phyloP scores from a whole-genome alignment of 2,888 invertebrate genomes.

The Seladonia tumulorum region DNA sequence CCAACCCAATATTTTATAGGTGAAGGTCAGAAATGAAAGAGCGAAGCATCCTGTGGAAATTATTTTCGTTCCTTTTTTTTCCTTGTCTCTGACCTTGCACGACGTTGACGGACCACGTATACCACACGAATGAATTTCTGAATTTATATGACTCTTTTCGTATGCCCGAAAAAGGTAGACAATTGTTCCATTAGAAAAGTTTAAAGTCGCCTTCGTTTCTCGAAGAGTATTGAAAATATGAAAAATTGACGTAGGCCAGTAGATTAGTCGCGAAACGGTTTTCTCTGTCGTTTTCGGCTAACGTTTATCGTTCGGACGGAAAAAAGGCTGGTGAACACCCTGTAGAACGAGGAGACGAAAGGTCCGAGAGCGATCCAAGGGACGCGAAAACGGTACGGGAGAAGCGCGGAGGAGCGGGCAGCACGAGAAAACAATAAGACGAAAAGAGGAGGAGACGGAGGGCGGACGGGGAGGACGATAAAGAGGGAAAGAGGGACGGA shows the following conservation, averaged over 20 bases:
- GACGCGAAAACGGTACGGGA: conserved; percentile 26
- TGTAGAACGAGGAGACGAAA: background rate
- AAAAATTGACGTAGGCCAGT: background rate
- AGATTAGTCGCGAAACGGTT: too few species aligned
- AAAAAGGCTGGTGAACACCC: background rate
- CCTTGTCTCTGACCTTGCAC: background rate
- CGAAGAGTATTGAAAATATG: background rate
- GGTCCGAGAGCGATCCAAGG: conserved; percentile 8
- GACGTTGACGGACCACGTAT: background rate
- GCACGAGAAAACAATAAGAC: conserved; percentile 67
- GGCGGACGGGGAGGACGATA: conserved; percentile 25
- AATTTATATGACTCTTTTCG: background rate
- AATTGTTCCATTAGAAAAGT: background rate
- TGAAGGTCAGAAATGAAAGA: too few species aligned
- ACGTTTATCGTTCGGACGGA: background rate
- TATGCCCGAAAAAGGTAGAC: too few species aligned
- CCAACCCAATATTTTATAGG: too few species aligned
- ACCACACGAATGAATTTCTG: background rate
- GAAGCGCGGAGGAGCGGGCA: background rate
- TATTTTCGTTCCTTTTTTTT: background rate
- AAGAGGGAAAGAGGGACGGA: conserved; percentile 27
- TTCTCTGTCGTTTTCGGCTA: background rate
- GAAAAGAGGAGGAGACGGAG: conserved; percentile 52
- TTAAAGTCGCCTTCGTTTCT: background rate
- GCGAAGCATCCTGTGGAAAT: too few species aligned